Evolutionary conservation across 2,113 vertebrate genomes (phyloP), one percentile per base, ranked within the genome.

Genomic region (Xenotilapia longispinis): DNA sequence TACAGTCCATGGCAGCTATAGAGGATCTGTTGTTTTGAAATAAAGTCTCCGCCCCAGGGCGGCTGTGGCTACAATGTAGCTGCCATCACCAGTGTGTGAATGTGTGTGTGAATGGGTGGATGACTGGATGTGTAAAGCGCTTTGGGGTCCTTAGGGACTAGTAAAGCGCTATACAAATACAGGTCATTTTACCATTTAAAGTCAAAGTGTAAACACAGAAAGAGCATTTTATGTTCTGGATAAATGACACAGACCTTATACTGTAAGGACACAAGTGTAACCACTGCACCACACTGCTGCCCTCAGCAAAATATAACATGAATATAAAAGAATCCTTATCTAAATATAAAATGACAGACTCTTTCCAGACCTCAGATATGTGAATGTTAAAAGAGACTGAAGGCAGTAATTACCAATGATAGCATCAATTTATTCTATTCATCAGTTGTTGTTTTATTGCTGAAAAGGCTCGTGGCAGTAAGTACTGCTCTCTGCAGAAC

Each of bases 401-500:
- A 38, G 73, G 19, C 42, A 73, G 36, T 57, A 70, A 80, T 91
- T 82, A 87, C 87, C 68, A 88, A 21, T 83, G 49, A 88, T 28
- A 42, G 73, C 45, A 33, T 79, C 3, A 84, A 36, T 90, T 82
- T 38, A 82, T 63, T 83, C 40, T 89, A 53, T 85, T 91, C 65
- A 80, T 53, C 60, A 75, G 83, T 49, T 70, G n/a, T 38, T 93
- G 68, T 83, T 90, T 90, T 54, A 49, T 58, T 19, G 57, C 60
- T 65, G 65, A 47, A 83, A 90, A 83, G 75, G 53, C 85, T 91
- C 65, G 12, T 86, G 81, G 36, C 51, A 73, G 63, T 82, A 83
- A 26, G n/a, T 36, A 88, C 88, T 94, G 91, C 90, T 94, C 91
- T 87, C 65, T 36, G 21, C 80, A 88, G 83, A 84, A 49, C 31